A percentile compares a stretch with the other conserved stretches of the same genome.
Evolutionary conservation across 2,888 invertebrate species (phyloP).

Genomic region (Acrocyrtus sp.): DNA sequence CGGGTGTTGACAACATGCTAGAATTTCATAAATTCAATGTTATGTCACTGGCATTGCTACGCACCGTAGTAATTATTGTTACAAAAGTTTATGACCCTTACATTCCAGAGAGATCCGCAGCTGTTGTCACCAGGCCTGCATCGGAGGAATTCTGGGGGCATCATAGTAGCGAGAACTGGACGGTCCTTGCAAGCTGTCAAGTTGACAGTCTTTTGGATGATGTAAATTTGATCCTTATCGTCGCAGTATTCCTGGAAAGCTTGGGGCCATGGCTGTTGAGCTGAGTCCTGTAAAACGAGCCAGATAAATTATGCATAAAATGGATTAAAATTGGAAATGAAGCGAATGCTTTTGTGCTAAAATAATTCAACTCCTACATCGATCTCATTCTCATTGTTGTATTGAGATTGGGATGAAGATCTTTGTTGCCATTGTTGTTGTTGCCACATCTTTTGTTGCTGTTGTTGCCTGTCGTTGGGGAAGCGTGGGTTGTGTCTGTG

Average conservation of each 20-base stretch:
- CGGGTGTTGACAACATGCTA: slow-evolving; percentile 56
- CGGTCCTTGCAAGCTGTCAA: slow-evolving; percentile 66
- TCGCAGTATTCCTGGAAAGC: slow-evolving; percentile 58
- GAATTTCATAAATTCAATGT: too few relatives aligned
- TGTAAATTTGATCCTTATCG: slow-evolving; percentile 62
- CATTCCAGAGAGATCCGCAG: slow-evolving; percentile 62
- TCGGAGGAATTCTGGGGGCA: slow-evolving; percentile 51
- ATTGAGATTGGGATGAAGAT: too few relatives aligned
- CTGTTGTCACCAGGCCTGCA: slow-evolving; percentile 62
- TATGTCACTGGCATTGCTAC: too few relatives aligned
- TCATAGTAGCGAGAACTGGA: slow-evolving; percentile 62
- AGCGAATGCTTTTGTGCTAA: neutral
- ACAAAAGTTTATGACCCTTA: slow-evolving; percentile 48
- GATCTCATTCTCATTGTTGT: slow-evolving; percentile 25
- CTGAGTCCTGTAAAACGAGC: slow-evolving; percentile 1
- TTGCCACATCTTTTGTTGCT: slow-evolving; percentile 27
- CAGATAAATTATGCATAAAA: too few relatives aligned
- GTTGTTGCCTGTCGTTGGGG: too few relatives aligned
- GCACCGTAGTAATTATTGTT: too few relatives aligned
- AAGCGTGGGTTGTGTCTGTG: too few relatives aligned
- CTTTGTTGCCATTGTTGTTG: slow-evolving; percentile 8
- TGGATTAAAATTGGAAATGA: too few relatives aligned
- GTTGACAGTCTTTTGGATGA: slow-evolving; percentile 67
- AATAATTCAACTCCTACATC: slow-evolving; percentile 30
- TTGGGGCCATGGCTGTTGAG: slow-evolving; percentile 46